A percentile compares a stretch with the other conserved stretches of the same genome.
Evolutionary conservation across 2,113 vertebrate species (phyloP).

Genomic region (Elgaria multicarinata): DNA sequence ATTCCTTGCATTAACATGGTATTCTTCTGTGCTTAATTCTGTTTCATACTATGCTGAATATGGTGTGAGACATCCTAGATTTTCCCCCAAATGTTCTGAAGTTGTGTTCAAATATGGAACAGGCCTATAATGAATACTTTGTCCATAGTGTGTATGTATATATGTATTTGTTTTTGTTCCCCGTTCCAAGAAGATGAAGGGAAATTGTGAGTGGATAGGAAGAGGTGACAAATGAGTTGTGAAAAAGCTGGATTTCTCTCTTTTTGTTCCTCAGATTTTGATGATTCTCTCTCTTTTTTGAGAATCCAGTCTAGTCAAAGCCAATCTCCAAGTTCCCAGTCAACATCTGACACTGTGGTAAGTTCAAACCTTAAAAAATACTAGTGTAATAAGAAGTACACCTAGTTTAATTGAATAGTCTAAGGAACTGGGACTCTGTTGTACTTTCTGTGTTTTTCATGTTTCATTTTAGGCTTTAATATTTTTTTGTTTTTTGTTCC

Average conservation of each 20-base stretch:
- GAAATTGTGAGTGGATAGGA: neutral
- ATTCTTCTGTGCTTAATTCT: neutral
- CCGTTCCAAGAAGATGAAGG: neutral
- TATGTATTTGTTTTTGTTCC: neutral
- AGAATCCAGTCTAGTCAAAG: slow-evolving; percentile 74
- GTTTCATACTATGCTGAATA: neutral
- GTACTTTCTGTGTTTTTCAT: neutral
- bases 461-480: neutral
- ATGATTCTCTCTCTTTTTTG: slow-evolving; percentile 87
- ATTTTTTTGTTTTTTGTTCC: neutral
- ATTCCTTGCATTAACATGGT: neutral
- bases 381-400: neutral
- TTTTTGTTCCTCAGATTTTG: slow-evolving; percentile 76
- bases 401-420: neutral
- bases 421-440: neutral
- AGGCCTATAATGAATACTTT: neutral
- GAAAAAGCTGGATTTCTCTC: neutral
- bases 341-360: slow-evolving; percentile 93
- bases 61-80: neutral
- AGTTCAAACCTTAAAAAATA: slow-evolving; percentile 40
- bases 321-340: slow-evolving; percentile 83
- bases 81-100: neutral
- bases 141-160: too few species aligned
- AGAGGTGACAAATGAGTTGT: neutral
- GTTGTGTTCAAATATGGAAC: neutral